A percentile compares a stretch with the other conserved stretches of the same genome.
These are phyloP conservation scores for Brachymystax lenok DNA, from an alignment of 2,797 vertebrate species.

Conservation along the genomic window DNA sequence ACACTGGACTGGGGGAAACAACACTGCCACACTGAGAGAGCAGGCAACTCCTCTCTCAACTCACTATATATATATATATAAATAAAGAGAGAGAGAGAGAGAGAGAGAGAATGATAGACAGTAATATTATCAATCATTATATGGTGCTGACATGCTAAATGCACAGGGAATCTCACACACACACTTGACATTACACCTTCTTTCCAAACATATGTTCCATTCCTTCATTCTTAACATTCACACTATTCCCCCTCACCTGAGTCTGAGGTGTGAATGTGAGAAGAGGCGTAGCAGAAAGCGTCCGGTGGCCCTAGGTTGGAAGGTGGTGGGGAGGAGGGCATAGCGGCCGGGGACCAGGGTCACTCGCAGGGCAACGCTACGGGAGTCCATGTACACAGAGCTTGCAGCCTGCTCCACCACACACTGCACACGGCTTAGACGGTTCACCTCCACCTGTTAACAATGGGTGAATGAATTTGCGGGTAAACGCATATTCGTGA, in stretches of 20 bases:
- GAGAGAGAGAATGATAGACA: too few relatives aligned
- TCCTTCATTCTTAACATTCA: neutral
- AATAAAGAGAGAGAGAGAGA: neutral
- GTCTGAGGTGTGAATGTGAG: constrained; percentile 67
- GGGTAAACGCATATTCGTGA: too few relatives aligned
- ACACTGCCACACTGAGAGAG: constrained; percentile 70
- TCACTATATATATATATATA: constrained; percentile 62
- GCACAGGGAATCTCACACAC: neutral
- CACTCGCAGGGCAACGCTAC: constrained; percentile 76
- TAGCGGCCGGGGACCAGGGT: constrained; percentile 72
- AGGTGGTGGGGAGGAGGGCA: constrained; percentile 81
- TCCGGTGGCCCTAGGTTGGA: constrained; percentile 72
- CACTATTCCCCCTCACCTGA: constrained; percentile 63
- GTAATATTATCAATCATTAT: neutral
- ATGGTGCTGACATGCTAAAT: too few relatives aligned
- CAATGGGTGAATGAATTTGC: too few relatives aligned
- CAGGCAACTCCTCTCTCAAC: constrained; percentile 69
- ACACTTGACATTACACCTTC: neutral
- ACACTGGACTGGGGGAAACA: constrained; percentile 65
- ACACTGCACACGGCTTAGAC: constrained; percentile 74
- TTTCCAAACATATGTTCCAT: neutral
- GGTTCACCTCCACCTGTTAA: constrained; percentile 81
- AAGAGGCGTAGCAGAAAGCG: constrained; percentile 80
- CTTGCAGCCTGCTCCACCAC: constrained; percentile 76
- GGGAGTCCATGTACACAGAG: constrained; percentile 84